A percentile compares a stretch with the other conserved stretches of the same genome.
Conservation (phyloP, 2,113 vertebrate species). For the Rattus norvegicus region DNA sequence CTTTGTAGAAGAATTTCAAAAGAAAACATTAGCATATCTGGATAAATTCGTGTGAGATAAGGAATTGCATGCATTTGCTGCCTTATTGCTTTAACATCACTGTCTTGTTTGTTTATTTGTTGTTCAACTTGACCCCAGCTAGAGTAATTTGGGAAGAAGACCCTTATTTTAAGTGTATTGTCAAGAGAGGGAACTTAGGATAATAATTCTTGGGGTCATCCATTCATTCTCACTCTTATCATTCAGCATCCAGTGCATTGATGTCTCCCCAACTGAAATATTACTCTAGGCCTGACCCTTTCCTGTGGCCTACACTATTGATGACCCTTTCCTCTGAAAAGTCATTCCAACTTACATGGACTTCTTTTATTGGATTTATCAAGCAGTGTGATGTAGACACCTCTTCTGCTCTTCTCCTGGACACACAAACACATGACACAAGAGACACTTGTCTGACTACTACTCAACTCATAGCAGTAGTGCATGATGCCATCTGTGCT, state of each 20-base stretch:
- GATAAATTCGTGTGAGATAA: slow-evolving; percentile 8
- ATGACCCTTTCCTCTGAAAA: neutral
- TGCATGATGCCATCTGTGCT: neutral
- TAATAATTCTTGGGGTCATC: neutral
- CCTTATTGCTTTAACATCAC: neutral
- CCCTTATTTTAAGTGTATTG: neutral
- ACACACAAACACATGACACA: neutral
- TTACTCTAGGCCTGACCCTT: neutral
- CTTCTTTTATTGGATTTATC: neutral
- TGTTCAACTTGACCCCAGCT: neutral
- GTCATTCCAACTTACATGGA: neutral
- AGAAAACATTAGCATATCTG: neutral
- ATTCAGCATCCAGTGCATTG: neutral
- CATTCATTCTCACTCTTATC: neutral
- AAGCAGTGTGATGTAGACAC: neutral
- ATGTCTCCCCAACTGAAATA: neutral
- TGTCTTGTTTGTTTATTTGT: neutral
- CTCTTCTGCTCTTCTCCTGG: neutral
- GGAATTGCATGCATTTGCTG: neutral
- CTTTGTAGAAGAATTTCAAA: slow-evolving; percentile 36
- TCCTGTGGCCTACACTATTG: neutral
- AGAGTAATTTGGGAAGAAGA: neutral
- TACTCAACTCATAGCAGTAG: neutral
- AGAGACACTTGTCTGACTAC: neutral
- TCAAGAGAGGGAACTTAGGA: neutral